phyloP scores from a whole-genome alignment of 2,888 invertebrate genomes.

The Melanchra persicariae region DNA sequence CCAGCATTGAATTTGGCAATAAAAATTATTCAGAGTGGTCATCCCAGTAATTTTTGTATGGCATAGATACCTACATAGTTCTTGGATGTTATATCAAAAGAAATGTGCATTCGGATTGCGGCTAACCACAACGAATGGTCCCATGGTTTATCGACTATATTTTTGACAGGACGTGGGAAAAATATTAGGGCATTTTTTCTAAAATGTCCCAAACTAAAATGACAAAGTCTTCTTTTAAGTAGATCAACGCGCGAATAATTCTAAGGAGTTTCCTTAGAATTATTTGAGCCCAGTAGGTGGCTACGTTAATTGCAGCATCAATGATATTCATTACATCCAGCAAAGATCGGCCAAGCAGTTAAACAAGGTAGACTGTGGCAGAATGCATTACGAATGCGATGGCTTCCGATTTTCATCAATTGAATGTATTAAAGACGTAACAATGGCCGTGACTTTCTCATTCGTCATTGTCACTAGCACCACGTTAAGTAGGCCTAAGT shows the following conservation, averaged over 20 bases:
- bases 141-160: not conserved
- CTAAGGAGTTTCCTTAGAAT: no score
- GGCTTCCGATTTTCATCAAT: constrained; percentile 9
- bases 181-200: no score
- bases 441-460: constrained; percentile 6
- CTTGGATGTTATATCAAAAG: not conserved
- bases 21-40: constrained; percentile 18
- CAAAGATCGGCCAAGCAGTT: no score
- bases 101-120: not conserved
- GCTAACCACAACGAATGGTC: not conserved
- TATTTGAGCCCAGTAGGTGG: no score
- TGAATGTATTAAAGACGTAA: constrained; percentile 1
- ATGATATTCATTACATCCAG: no score
- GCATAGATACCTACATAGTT: not conserved
- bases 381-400: constrained; percentile 10
- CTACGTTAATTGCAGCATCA: no score
- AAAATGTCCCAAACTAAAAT: no score
- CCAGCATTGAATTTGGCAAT: constrained; percentile 30
- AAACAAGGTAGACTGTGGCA: not conserved
- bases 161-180: not conserved
- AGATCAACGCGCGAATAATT: no score
- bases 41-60: constrained; percentile 13
- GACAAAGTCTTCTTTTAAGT: no score
- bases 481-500: constrained; percentile 15
- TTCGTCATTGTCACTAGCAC: constrained; percentile 6